Percentiles rank a stretch among this genome's conserved stretches.
Conservation (phyloP, 2,797 vertebrate species). For the Acestrorhynchus altus region DNA sequence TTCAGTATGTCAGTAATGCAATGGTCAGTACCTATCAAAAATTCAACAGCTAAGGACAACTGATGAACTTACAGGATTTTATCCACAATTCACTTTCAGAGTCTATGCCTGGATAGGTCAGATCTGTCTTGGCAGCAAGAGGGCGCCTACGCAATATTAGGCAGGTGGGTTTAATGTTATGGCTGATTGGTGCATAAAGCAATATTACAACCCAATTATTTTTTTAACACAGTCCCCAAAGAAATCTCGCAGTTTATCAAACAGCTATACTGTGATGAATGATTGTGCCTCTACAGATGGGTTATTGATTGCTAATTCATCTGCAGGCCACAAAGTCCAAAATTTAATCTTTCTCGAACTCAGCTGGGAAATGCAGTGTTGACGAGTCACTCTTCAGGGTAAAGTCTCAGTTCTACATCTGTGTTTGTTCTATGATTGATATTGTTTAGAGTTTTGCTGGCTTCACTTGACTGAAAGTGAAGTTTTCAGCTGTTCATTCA, state of each 20-base stretch:
- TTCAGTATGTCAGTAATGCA: no score
- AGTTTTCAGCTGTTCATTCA: neutral
- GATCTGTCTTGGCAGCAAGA: no score
- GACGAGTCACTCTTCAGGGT: neutral
- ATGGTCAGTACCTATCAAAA: neutral
- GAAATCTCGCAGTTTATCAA: neutral
- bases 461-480: neutral
- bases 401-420: neutral
- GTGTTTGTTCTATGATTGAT: neutral
- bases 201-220: neutral
- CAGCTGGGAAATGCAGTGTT: neutral
- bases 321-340: neutral
- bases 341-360: neutral
- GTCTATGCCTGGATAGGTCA: no score
- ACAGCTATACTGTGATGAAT: slow-evolving; percentile 2
- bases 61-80: no score
- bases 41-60: no score
- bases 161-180: no score
- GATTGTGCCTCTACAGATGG: neutral
- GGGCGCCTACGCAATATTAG: no score
- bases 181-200: no score
- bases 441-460: neutral
- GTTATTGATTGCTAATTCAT: neutral
- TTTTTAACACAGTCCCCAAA: neutral
- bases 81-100: no score